A percentile compares a stretch with the other conserved stretches of the same genome.
These are phyloP conservation scores for Beroe forskalii DNA, from an alignment of 37 sponge, comb jelly and placozoan genomes.

Conservation along the genomic window DNA sequence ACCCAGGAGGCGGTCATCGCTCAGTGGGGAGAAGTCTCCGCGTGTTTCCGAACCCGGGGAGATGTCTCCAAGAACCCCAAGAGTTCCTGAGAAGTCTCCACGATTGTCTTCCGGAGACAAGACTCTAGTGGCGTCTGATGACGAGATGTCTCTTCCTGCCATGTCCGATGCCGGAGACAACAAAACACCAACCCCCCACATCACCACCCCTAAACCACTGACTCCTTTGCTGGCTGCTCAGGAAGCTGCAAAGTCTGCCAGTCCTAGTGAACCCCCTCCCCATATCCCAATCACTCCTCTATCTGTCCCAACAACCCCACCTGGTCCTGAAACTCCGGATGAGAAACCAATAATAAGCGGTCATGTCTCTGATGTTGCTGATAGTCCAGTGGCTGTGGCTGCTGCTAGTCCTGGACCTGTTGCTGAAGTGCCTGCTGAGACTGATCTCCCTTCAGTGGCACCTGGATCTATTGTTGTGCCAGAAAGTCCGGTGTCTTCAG, in stretches of 20 bases:
- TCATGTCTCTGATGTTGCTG: background rate
- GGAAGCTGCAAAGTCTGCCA: background rate
- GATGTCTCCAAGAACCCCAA: background rate
- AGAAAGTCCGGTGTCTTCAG: background rate
- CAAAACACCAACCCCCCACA: background rate
- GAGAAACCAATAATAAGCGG: background rate
- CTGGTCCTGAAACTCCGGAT: background rate
- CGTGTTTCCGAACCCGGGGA: background rate
- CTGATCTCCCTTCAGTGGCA: background rate
- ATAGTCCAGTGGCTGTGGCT: background rate
- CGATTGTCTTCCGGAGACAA: background rate
- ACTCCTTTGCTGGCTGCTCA: background rate
- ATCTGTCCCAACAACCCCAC: background rate
- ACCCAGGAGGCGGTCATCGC: too few species aligned
- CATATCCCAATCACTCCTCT: background rate
- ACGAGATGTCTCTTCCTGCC: conserved; percentile 35
- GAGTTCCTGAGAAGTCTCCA: background rate
- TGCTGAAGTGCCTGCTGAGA: background rate
- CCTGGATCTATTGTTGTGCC: background rate
- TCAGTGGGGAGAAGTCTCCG: too few species aligned
- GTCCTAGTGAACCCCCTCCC: background rate
- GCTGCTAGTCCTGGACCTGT: background rate
- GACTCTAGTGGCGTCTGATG: background rate
- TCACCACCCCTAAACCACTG: background rate
- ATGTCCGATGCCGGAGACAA: background rate